Evolutionary conservation across 2,113 vertebrate genomes (phyloP), one percentile per base, ranked within the genome.

Genomic region (Prochilodus magdalenae): DNA sequence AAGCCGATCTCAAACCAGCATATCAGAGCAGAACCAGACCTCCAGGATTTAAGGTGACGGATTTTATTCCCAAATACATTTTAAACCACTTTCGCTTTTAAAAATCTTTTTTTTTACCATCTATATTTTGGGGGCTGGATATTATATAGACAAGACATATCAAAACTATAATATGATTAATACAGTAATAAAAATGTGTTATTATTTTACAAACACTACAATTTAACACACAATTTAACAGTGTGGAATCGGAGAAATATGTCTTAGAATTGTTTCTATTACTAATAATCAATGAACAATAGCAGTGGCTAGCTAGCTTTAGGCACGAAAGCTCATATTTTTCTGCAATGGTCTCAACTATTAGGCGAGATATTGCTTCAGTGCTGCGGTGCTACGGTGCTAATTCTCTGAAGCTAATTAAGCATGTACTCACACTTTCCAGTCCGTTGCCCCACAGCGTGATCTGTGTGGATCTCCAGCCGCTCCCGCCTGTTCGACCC

Each of bases 391-490:
- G 7, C 33, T 4, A 22, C 29, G 15, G 15, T 10, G 7, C 33
- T 4, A 22, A 22, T 7, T 7, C 65, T 67, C 30, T 11, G 65
- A 67, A 40, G 8, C 57, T 67, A 67, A 67, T 36, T 36, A 40
- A 26, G 65, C 24, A 33, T 36, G 20, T 47, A 95, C 96, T 96
- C 84, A 97, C 96, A 11, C 94, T 96, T 86, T 91, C 94, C 88
- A 96, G 79, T 79, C 92, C 94, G 0, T 55, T 75, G 22, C 92
- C 94, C 80, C 18, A 92, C 82, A 97, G 53, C 4, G 93, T 95
- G 81, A 97, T 89, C 80, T 94, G 93, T 0, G 96, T 95, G 16
- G 91, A 90, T 71, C 94, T 95, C 96, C 96, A 97, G 88, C 94
- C 94, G 0, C 87, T 92, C 73, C 95, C 95, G 0, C 95, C 91